Conservation (phyloP, 2,888 invertebrate genomes). For the Dynastes tityus region DNA sequence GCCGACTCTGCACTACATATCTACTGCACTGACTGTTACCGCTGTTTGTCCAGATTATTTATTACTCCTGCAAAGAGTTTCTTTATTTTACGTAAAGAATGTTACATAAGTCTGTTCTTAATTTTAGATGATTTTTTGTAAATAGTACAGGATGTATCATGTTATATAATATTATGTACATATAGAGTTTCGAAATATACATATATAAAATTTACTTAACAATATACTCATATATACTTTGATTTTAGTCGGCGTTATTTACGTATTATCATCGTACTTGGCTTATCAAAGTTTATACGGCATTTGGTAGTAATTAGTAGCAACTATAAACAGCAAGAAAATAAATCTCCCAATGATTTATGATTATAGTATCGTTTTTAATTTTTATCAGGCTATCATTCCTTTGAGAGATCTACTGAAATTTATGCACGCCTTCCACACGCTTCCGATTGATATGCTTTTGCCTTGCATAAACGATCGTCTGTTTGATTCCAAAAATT, state of each 20-base stretch:
- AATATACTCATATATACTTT: neutral
- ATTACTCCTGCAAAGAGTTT: too few relatives aligned
- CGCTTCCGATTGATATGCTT: slow-evolving; percentile 16
- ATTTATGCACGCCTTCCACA: slow-evolving; percentile 1
- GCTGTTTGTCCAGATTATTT: too few relatives aligned
- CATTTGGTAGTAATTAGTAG: slow-evolving; percentile 39
- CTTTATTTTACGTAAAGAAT: too few relatives aligned
- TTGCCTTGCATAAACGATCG: neutral
- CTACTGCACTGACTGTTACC: too few relatives aligned
- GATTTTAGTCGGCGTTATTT: slow-evolving; percentile 31
- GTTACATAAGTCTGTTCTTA: too few relatives aligned
- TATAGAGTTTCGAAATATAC: too few relatives aligned
- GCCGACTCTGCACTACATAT: too few relatives aligned
- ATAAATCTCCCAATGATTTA: slow-evolving; percentile 34
- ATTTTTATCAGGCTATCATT: slow-evolving; percentile 18
- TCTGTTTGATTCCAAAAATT: slow-evolving; percentile 20
- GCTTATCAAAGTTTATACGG: slow-evolving; percentile 29
- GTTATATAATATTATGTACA: too few relatives aligned
- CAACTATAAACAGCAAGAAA: slow-evolving; percentile 22
- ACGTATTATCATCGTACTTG: slow-evolving; percentile 19
- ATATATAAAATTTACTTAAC: too few relatives aligned
- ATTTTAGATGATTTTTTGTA: too few relatives aligned
- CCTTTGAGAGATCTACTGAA: slow-evolving; percentile 25
- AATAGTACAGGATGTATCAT: too few relatives aligned
- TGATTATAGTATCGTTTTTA: slow-evolving; percentile 1